Conservation (phyloP, 2,113 vertebrate genomes). For the Phocoena sinus region DNA sequence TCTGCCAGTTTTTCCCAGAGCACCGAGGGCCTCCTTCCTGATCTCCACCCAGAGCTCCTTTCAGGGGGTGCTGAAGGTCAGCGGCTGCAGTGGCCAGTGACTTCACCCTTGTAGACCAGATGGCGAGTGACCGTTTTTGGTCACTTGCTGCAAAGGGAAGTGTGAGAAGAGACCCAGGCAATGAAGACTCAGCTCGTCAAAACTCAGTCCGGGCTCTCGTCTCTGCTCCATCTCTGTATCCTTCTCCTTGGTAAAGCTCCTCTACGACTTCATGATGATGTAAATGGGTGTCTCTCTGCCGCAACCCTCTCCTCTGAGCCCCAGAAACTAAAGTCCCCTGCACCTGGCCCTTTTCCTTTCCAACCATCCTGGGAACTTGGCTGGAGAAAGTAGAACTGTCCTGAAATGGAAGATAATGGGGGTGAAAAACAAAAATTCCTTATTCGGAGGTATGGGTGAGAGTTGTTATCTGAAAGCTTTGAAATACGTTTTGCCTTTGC, state of each 20-base stretch:
- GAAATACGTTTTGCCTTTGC: neutral
- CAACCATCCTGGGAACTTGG: neutral
- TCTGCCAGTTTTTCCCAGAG: neutral
- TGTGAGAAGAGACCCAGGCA: neutral
- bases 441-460: too few relatives aligned
- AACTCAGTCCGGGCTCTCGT: rapidly evolving
- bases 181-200: neutral
- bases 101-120: neutral
- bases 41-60: neutral
- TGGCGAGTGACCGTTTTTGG: neutral
- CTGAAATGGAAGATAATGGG: neutral
- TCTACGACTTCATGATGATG: too few relatives aligned
- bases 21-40: neutral
- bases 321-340: neutral
- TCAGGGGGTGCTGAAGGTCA: neutral
- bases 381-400: neutral
- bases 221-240: neutral
- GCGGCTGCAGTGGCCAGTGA: neutral
- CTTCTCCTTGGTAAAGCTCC: rapidly evolving
- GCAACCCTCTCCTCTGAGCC: neutral
- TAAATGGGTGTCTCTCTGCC: rapidly evolving
- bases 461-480: neutral
- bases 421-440: neutral
- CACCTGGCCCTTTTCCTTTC: neutral
- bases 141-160: neutral